phyloP scores from a whole-genome alignment of 2,113 vertebrate genomes.

The Sarotherodon lohbergeri region DNA sequence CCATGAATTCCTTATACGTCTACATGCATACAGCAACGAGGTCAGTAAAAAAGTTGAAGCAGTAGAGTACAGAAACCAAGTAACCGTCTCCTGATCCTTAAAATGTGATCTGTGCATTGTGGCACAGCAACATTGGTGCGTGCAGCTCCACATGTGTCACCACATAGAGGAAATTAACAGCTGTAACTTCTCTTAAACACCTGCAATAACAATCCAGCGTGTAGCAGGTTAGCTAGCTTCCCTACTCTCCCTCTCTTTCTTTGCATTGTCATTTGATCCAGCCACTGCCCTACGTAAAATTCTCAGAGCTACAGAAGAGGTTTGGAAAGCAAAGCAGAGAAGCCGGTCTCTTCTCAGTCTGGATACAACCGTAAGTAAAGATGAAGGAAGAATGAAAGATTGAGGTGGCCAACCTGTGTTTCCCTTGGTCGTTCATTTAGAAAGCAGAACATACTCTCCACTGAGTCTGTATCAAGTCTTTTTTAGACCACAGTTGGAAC shows the following conservation, averaged over 20 bases:
- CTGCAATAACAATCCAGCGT: conserved; percentile 60
- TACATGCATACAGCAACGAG: neutral
- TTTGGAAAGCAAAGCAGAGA: neutral
- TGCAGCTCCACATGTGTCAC: conserved; percentile 2
- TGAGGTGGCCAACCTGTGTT: neutral
- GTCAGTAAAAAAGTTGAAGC: neutral
- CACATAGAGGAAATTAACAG: conserved; percentile 32
- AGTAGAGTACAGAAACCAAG: neutral
- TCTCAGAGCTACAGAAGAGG: neutral
- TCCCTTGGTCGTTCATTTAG: neutral
- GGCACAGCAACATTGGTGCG: neutral
- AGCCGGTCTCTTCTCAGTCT: neutral
- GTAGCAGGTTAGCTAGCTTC: conserved; percentile 38
- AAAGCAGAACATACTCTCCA: neutral
- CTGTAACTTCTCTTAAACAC: conserved; percentile 48
- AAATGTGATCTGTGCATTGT: conserved; percentile 26
- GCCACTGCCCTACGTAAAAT: neutral
- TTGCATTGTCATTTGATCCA: conserved; percentile 37
- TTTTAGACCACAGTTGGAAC: neutral
- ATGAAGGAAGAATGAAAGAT: conserved; percentile 1
- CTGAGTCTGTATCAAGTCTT: neutral
- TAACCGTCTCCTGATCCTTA: neutral
- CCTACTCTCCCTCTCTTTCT: conserved; percentile 10
- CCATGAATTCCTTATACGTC: neutral
- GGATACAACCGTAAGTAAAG: conserved; percentile 15